phyloP scores from a whole-genome alignment of 2,113 vertebrate genomes.

The Rhabdornis inornatus region DNA sequence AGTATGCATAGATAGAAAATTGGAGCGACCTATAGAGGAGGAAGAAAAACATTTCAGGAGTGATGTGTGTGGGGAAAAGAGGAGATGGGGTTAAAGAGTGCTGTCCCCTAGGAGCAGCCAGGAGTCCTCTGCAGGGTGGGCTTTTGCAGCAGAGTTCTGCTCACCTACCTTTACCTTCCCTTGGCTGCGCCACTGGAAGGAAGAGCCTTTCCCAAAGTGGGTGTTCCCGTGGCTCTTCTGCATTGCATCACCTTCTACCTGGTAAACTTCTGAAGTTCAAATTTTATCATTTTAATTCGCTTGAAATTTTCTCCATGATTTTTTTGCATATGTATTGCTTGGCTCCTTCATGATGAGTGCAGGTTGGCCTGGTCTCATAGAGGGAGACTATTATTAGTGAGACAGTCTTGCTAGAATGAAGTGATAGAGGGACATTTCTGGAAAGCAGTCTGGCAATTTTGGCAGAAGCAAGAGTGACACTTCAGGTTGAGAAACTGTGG shows the following conservation, averaged over 20 bases:
- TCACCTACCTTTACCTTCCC: background rate
- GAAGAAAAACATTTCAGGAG: background rate
- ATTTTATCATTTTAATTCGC: background rate
- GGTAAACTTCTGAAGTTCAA: background rate
- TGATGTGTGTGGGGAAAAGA: background rate
- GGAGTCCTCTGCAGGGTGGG: background rate
- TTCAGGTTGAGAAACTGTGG: background rate
- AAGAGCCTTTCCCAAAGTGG: background rate
- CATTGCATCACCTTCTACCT: background rate
- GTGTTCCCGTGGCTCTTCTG: background rate
- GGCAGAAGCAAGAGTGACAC: background rate
- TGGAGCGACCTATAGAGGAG: background rate
- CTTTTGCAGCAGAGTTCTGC: background rate
- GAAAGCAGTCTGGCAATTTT: background rate
- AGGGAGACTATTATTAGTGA: background rate
- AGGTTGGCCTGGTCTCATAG: background rate
- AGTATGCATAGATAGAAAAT: background rate
- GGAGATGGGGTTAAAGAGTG: background rate
- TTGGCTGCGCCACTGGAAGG: background rate
- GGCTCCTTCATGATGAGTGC: rapidly evolving
- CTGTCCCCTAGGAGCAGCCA: background rate
- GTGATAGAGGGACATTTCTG: background rate
- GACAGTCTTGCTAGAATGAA: background rate
- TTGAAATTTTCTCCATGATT: background rate
- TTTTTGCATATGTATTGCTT: rapidly evolving